Percentiles rank a stretch among this genome's conserved stretches.
Conservation (phyloP, 2,888 invertebrate genomes). For the Coelopa pilipes region DNA sequence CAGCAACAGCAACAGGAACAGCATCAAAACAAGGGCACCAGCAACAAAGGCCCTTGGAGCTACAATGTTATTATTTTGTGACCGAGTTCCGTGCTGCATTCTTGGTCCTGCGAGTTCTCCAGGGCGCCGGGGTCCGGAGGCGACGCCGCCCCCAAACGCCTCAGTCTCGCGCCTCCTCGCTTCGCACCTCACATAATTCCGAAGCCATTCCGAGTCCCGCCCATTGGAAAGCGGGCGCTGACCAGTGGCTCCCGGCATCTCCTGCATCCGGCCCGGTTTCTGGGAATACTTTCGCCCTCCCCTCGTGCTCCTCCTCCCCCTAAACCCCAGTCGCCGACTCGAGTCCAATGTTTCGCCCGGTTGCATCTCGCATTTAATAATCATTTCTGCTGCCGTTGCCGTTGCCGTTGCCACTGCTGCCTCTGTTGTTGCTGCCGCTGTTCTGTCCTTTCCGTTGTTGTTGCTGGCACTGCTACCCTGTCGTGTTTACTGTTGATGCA, state of each 20-base stretch:
- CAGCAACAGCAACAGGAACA: neutral
- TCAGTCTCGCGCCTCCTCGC: neutral
- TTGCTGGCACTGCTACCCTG: neutral
- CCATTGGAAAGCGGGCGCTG: no score
- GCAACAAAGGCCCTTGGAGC: neutral
- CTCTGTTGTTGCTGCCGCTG: slow-evolving; percentile 4
- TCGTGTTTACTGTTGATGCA: neutral
- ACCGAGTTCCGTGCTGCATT: slow-evolving; percentile 18
- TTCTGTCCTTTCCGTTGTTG: neutral
- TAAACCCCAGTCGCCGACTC: no score
- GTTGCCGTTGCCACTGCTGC: neutral
- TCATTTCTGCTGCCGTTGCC: neutral
- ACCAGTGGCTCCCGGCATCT: no score
- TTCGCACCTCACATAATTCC: no score
- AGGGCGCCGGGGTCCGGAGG: neutral
- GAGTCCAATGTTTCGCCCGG: slow-evolving; percentile 26
- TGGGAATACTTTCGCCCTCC: slow-evolving; percentile 13
- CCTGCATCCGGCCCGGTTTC: no score
- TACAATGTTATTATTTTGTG: slow-evolving; percentile 21
- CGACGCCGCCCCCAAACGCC: neutral
- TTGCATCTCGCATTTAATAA: slow-evolving; percentile 29
- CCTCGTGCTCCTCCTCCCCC: no score
- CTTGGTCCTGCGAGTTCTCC: neutral
- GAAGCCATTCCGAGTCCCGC: no score
- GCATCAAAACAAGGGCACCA: neutral